Evolutionary conservation across 2,113 vertebrate species (phyloP), one percentile per base, ranked within the genome.

Genomic region (Corythaeola cristata): DNA sequence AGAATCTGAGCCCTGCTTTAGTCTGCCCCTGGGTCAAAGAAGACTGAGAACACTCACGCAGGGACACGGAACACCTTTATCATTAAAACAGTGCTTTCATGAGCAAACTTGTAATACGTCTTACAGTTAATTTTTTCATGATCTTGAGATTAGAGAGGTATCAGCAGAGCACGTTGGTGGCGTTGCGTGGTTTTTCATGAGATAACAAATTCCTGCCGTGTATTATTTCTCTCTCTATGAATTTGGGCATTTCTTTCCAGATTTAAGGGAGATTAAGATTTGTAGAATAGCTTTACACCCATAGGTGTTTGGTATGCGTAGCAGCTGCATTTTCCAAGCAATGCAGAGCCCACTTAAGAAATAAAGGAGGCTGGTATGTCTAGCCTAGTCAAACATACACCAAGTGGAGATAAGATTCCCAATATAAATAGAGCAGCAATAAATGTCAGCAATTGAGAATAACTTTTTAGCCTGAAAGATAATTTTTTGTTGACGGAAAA

Each of bases 391-490:
- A 90, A 72, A 74, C n/a, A 75, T 69, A 58, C 0, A 20, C 81
- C 47, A 82, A 71, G 71, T 72, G 66, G 64, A 52, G 47, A 59
- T 90, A 88, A 88, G 78, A 82, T 90, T 96, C 71, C 75, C 37
- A 75, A 6, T 95, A 88, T 93, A 93, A 95, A 94, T 93, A 95
- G 80, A 84, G 53, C 69, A 93, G 69, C 56, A 95, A 55, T 85
- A 92, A 88, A 90, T 85, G 67, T 93, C 86, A 78, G 35, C 49
- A 72, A 63, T 21, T 63, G 52, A 79, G 62, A 75, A 50, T 30
- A 91, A 39, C 22, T 66, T 92, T 91, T 91, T 88, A 92, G 71
- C 37, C 32, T 75, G 86, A 75, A 93, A 88, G 56, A 55, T 95
- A 60, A 28, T 47, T 96, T 95, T 95, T 92, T 93, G 24, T 85